A percentile compares a stretch with the other conserved stretches of the same genome.
These are phyloP conservation scores for Fopius arisanus DNA, from an alignment of 1,140 invertebrate species.

Conservation along the genomic window DNA sequence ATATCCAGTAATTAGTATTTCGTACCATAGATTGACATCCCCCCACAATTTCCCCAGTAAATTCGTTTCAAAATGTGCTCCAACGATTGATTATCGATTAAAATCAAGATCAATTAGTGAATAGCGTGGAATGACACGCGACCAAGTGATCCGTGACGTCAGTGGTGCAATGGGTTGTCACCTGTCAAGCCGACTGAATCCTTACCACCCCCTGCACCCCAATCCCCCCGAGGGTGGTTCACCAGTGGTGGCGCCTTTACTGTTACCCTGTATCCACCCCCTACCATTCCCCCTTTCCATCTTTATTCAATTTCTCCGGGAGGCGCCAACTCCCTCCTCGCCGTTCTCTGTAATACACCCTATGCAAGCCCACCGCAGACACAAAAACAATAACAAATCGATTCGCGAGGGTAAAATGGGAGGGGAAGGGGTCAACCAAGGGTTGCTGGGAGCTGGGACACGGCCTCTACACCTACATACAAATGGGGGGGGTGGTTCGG, in stretches of 20 bases:
- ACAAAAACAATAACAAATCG: slow-evolving; percentile 66
- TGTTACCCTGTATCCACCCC: background rate
- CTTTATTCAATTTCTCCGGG: background rate
- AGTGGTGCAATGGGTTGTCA: slow-evolving; percentile 60
- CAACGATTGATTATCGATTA: background rate
- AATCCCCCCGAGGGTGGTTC: background rate
- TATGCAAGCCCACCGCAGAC: slow-evolving; percentile 56
- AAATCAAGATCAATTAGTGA: slow-evolving; percentile 11
- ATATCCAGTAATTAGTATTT: slow-evolving; percentile 37
- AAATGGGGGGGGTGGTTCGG: slow-evolving; percentile 2
- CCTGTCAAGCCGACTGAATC: slow-evolving; percentile 54
- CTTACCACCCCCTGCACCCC: slow-evolving; percentile 27
- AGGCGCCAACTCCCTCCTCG: slow-evolving; percentile 36
- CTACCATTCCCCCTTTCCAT: too few species aligned
- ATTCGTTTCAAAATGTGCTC: too few species aligned
- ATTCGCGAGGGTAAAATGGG: slow-evolving; percentile 57
- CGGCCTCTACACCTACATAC: background rate
- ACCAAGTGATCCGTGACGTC: slow-evolving; percentile 49
- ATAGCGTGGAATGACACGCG: slow-evolving; percentile 28
- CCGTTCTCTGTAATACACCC: slow-evolving; percentile 32
- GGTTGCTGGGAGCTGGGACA: slow-evolving; percentile 34
- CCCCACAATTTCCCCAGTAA: too few species aligned
- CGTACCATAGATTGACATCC: too few species aligned
- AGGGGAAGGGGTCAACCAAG: slow-evolving; percentile 57
- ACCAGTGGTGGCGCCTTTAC: background rate